Evolutionary conservation across 2,888 invertebrate genomes (phyloP).

Genomic region (Schizotus pectinicornis): DNA sequence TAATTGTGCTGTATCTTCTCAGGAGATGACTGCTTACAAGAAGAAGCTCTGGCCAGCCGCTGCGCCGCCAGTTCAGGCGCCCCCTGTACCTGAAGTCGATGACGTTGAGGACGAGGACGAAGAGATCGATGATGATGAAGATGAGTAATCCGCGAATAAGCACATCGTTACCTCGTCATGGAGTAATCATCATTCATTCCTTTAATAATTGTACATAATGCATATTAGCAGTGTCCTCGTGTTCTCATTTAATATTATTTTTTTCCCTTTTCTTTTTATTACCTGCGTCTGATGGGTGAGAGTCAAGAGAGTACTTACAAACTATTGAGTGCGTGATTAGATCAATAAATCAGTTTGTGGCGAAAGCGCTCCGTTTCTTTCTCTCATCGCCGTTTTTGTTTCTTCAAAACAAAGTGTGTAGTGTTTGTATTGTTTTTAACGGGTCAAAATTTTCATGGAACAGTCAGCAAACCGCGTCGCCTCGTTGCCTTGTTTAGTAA

Average conservation of each 20-base stretch:
- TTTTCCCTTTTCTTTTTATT: constrained; percentile 39
- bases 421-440: not conserved
- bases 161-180: constrained; percentile 40
- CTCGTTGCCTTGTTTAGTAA: constrained; percentile 11
- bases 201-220: constrained; percentile 52
- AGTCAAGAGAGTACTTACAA: constrained; percentile 55
- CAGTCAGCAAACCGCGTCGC: constrained; percentile 6
- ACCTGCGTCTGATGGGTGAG: constrained; percentile 41
- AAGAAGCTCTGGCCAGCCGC: constrained; percentile 66
- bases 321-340: constrained; percentile 43
- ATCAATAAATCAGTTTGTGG: constrained; percentile 16
- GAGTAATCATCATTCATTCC: constrained; percentile 55
- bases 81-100: constrained; percentile 67
- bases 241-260: constrained; percentile 43
- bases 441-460: constrained; percentile 4
- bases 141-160: constrained; percentile 56
- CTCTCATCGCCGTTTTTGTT: not conserved
- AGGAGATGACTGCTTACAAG: constrained; percentile 89
- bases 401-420: not conserved
- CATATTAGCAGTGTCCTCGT: constrained; percentile 50
- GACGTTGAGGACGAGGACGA: constrained; percentile 67
- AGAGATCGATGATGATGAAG: constrained; percentile 55
- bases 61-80: constrained; percentile 59
- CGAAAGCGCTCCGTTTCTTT: constrained; percentile 11
- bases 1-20: constrained; percentile 44